phyloP scores from a whole-genome alignment of 2,797 vertebrate species.

The Hylomyscus alleni region DNA sequence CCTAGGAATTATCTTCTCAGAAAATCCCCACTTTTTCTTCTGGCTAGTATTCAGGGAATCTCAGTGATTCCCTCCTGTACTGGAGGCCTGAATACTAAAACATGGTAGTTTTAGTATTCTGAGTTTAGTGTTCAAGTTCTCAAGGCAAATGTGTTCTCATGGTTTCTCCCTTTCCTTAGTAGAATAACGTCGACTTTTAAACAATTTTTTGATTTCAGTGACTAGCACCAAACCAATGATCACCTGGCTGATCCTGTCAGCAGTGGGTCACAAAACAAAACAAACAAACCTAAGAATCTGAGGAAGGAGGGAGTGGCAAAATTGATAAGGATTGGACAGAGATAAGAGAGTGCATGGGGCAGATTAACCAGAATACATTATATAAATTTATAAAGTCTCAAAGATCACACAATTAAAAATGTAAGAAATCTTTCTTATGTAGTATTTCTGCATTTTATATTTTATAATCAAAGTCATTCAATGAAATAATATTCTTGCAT shows the following conservation, averaged over 20 bases:
- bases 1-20: background rate
- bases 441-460: background rate
- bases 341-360: background rate
- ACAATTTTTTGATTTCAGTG: background rate
- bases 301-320: background rate
- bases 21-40: background rate
- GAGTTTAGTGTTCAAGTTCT: background rate
- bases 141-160: background rate
- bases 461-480: background rate
- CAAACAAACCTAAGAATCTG: background rate
- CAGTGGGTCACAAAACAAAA: background rate
- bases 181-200: background rate
- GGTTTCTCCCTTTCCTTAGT: background rate
- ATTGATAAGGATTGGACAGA: background rate
- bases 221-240: background rate
- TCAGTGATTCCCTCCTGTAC: too few relatives aligned
- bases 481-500: background rate
- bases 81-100: too few relatives aligned
- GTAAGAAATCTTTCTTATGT: background rate
- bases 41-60: background rate
- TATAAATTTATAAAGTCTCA: too few relatives aligned
- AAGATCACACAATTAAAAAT: too few relatives aligned
- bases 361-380: too few relatives aligned
- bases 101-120: slow-evolving; percentile 6
- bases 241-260: background rate